Percentiles rank a stretch among this genome's conserved stretches.
Evolutionary conservation across 2,888 invertebrate genomes (phyloP).

Genomic region (Orthosia cruda): DNA sequence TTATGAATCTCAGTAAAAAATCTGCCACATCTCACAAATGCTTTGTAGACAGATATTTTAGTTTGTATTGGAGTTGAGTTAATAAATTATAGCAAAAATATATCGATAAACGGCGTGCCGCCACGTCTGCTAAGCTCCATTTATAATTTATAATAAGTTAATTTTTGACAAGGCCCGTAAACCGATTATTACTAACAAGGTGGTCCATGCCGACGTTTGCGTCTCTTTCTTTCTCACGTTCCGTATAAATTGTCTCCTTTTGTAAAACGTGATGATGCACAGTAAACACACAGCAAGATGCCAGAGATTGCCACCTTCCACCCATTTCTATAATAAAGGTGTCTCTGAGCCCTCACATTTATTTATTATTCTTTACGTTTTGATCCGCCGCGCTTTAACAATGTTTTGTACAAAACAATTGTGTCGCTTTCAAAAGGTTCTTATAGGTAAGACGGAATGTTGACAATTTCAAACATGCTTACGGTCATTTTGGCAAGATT

Average conservation of each 20-base stretch:
- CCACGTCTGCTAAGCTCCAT: constrained; percentile 75
- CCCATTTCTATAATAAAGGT: constrained; percentile 79
- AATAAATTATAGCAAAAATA: constrained; percentile 36
- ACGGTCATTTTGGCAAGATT: constrained; percentile 30
- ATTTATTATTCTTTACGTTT: constrained; percentile 76
- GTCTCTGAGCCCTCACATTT: constrained; percentile 74
- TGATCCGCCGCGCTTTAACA: constrained; percentile 73
- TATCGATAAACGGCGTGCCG: constrained; percentile 68
- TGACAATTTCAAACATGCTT: constrained; percentile 42
- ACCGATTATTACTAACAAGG: constrained; percentile 90
- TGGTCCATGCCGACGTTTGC: constrained; percentile 79
- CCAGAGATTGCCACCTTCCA: constrained; percentile 82
- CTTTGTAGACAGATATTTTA: not conserved
- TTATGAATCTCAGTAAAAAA: not conserved
- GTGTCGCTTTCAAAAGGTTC: constrained; percentile 48
- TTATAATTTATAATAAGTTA: constrained; percentile 86
- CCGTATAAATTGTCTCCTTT: constrained; percentile 79
- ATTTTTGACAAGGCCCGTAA: constrained; percentile 86
- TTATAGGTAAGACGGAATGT: constrained; percentile 45
- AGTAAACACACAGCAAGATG: constrained; percentile 77
- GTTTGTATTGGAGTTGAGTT: not conserved
- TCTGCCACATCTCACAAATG: not conserved
- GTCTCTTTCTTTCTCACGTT: constrained; percentile 78
- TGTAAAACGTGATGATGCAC: constrained; percentile 82
- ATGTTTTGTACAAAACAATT: constrained; percentile 68